Base-by-base conservation (phyloP, 2,797 vertebrate genomes). In the Morelia viridis region DNA sequence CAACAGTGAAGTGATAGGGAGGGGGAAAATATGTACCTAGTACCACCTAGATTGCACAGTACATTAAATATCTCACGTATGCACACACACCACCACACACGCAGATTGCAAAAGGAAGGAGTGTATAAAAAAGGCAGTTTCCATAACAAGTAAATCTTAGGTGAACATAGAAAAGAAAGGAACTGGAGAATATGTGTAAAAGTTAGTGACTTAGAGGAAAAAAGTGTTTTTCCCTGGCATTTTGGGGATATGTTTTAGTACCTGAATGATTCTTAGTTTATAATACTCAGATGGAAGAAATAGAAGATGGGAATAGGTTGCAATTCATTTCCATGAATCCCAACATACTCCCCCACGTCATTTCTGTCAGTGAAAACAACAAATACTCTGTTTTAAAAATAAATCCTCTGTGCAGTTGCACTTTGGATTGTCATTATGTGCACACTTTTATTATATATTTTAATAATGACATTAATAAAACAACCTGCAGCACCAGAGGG, bases 31-130 rank as follows among this genome's bases (percentile, higher is more conserved):
- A 83, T 76, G 50, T 22, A 13, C 65, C 13, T n/a, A 19, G 85
- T 80, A 64, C 65, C 35, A 87, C 15, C 19, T 80, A 91, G 64
- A 57, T 58, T 86, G 65, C 62, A 41, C 89, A 91, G n/a, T 61
- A 60, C 5, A 26, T 41, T 53, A 60, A 58, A 35, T 64, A 64
- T 13, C 11, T 58, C 60, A 53, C 19, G 22, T 13, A 68, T 0
- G 1, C 22, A 85, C 50, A 85, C 5, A 7, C 24, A 13, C 46
- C 53, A 11, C 53, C 4, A 12, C 19, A 56, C 46, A 76, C 31
- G 17, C 1, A 58, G 17, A 76, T 46, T 80, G 57, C 5, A n/a
- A 65, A 89, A n/a, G 3, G 15, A 71, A 64, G 8, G 65, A 60
- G 68, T 62, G 46, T 50, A 62, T 46, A 1, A 26, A 53, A 50